These are phyloP conservation scores for Sciaenops ocellatus DNA, from an alignment of 2,797 vertebrate species.

Conservation along the genomic window DNA sequence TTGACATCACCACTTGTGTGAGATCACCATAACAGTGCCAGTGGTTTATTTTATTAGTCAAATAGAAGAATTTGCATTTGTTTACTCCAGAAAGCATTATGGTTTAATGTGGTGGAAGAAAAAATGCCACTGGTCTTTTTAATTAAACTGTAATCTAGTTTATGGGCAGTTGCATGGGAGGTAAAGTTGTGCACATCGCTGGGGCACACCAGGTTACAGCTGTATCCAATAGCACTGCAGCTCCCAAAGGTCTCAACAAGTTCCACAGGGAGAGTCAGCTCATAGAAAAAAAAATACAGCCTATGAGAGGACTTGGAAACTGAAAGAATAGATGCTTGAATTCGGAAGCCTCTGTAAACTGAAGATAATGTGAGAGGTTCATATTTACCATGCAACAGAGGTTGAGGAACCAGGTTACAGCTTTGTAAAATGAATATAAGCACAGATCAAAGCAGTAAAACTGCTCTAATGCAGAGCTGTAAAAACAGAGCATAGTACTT, in stretches of 20 bases:
- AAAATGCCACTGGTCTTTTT: conserved; percentile 15
- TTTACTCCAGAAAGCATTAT: background rate
- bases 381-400: conserved; percentile 25
- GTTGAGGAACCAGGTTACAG: conserved; percentile 2
- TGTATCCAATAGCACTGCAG: conserved; percentile 36
- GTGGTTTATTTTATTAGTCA: background rate
- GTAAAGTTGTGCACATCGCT: conserved; percentile 22
- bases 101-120: conserved; percentile 21
- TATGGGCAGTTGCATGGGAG: conserved; percentile 22
- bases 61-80: background rate
- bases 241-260: conserved; percentile 44
- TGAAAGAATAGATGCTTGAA: conserved; percentile 36
- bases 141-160: conserved; percentile 14
- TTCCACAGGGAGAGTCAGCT: conserved; percentile 32
- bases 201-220: conserved; percentile 51
- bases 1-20: background rate
- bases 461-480: background rate
- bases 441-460: conserved; percentile 24
- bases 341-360: background rate
- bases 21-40: background rate
- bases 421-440: background rate
- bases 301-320: conserved; percentile 11
- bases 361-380: conserved; percentile 9
- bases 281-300: conserved; percentile 21
- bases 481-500: background rate